Conservation (phyloP, 2,797 vertebrate genomes). For the Acipenser transmontanus region DNA sequence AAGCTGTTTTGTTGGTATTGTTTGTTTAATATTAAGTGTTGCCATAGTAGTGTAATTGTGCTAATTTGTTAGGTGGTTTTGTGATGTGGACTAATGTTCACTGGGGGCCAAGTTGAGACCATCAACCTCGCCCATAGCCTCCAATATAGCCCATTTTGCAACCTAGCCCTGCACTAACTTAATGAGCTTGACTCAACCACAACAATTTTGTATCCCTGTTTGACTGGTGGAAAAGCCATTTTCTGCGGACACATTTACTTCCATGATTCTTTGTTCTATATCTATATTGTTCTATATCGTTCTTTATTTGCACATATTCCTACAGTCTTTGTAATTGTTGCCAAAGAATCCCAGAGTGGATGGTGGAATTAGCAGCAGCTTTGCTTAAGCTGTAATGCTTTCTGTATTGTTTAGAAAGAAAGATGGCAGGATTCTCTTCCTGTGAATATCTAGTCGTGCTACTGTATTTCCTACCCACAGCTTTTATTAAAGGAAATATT, state of each 20-base stretch:
- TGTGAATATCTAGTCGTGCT: not conserved
- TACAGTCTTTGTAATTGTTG: constrained; percentile 10
- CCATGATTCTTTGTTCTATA: not conserved
- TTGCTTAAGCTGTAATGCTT: constrained; percentile 53
- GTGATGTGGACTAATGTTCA: too few relatives aligned
- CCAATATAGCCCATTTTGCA: too few relatives aligned
- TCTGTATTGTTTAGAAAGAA: constrained; percentile 39
- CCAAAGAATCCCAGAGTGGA: constrained; percentile 46
- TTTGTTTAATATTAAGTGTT: too few relatives aligned
- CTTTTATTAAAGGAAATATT: too few relatives aligned
- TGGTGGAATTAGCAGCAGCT: constrained; percentile 51
- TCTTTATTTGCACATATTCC: not conserved
- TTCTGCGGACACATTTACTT: not conserved
- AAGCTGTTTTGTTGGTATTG: too few relatives aligned
- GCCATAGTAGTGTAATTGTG: too few relatives aligned
- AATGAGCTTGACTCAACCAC: not conserved
- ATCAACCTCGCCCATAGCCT: too few relatives aligned
- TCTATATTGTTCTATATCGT: not conserved
- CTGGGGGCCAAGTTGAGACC: too few relatives aligned
- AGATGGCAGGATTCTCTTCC: constrained; percentile 36
- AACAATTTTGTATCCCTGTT: not conserved
- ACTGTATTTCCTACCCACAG: not conserved
- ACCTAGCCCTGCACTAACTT: too few relatives aligned
- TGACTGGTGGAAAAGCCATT: not conserved
- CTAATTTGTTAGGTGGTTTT: too few relatives aligned